phyloP scores from a whole-genome alignment of 2,113 vertebrate genomes.

The Regulus satrapa region DNA sequence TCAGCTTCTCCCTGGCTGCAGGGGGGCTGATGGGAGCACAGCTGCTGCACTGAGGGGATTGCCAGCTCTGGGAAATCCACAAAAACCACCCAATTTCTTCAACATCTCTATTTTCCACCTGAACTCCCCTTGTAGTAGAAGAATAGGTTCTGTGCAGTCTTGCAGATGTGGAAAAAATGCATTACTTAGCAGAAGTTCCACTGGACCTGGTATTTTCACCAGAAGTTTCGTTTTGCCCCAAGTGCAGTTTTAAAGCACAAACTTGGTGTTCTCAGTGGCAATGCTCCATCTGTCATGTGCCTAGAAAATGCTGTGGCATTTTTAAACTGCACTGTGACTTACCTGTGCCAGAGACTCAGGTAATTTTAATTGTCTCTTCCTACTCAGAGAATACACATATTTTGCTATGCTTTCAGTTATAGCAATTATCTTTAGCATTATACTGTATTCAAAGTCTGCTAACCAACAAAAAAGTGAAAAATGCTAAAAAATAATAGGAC shows the following conservation, averaged over 20 bases:
- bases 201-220: not conserved
- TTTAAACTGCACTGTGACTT: not conserved
- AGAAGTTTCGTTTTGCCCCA: not conserved
- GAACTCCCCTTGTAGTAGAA: not conserved
- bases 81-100: not conserved
- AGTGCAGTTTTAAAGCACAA: not conserved
- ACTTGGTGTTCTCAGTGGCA: not conserved
- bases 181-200: not conserved
- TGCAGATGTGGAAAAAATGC: not conserved
- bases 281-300: not conserved
- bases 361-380: not conserved
- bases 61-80: not conserved
- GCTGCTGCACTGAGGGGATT: accelerated
- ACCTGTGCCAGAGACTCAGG: not conserved
- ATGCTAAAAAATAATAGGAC: not conserved
- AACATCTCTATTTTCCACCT: not conserved
- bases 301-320: not conserved
- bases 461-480: not conserved
- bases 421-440: not conserved
- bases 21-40: accelerated
- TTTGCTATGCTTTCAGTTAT: not conserved
- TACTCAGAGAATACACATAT: not conserved
- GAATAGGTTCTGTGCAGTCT: not conserved
- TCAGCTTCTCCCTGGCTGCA: not conserved
- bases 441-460: not conserved